Base-by-base conservation (phyloP, 2,797 vertebrate genomes). In the Sebastes trivittatus region DNA sequence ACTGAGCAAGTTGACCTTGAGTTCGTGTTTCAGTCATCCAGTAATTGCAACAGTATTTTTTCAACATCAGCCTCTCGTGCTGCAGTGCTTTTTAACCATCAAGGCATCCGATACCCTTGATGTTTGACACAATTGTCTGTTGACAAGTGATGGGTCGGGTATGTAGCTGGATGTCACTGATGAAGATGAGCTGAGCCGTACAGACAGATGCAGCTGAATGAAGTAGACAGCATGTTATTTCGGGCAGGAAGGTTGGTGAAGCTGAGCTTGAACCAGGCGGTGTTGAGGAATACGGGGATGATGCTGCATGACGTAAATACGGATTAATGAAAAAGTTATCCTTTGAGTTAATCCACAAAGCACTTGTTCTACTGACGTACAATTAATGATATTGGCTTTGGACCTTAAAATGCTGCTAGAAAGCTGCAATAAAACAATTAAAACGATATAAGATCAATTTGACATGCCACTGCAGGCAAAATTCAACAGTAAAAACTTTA, bases 141-240 rank as follows among this genome's bases (percentile, higher is more conserved):
- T n/a, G 65, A 89, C 49, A 34, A 71, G 75, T 66, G 80, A 86
- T 60, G 80, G n/a, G 10, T 56, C 71, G 18, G 10, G 10, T 20
- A 7, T 42, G 79, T 29, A 11, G 78, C 60, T 30, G 46, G 25
- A 62, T 52, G 74, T 78, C 86, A 27, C 42, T 36, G 72, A 56
- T 69, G 29, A 7, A 62, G 75, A 78, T 9, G 69, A 65, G 34
- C 30, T 20, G 67, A 80, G 56, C 63, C 65, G 2, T 2, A 9
- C 54, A 72, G 77, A 66, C 64, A 16, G 77, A 62, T 49, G 63
- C 22, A 18, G 69, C 71, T 56, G 61, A 80, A 20, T 23, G 2
- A 52, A 52, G 42, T 4, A 36, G 69, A 77, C 81, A 56, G 55
- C 29, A 1, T 52, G 23, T 74, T 32, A 11, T 81, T 67, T 72